Percentiles rank a stretch among this genome's conserved stretches.
These are phyloP conservation scores for Trichonephila clavipes DNA, from an alignment of 1,140 invertebrate species.

Conservation along the genomic window DNA sequence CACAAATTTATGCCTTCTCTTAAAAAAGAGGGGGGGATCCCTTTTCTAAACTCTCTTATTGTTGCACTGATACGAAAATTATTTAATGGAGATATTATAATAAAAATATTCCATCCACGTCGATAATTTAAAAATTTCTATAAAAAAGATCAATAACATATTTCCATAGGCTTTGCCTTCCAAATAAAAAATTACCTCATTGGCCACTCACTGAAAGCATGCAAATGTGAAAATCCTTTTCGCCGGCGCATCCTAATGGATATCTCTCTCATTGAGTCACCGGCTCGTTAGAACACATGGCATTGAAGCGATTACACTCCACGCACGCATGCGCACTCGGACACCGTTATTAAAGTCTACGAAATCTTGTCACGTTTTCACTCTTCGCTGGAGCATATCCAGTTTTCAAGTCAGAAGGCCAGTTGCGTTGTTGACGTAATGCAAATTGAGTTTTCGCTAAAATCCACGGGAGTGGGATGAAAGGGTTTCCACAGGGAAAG, in stretches of 20 bases:
- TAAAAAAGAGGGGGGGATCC: no score
- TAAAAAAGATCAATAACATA: no score
- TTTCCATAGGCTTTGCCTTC: neutral
- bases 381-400: constrained; percentile 9
- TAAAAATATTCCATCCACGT: no score
- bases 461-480: constrained; percentile 27
- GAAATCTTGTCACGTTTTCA: constrained; percentile 50
- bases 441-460: constrained; percentile 46
- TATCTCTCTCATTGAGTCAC: constrained; percentile 20
- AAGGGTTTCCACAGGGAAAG: constrained; percentile 27
- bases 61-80: no score
- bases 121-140: no score
- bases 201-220: neutral
- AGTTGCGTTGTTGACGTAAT: constrained; percentile 45
- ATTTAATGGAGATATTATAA: no score
- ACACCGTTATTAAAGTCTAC: constrained; percentile 31
- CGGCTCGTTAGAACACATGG: constrained; percentile 40
- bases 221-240: neutral
- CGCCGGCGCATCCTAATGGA: constrained; percentile 1
- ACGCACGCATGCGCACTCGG: constrained; percentile 27
- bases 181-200: neutral
- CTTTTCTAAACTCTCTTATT: no score
- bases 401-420: constrained; percentile 38
- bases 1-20: no score
- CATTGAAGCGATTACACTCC: neutral